Evolutionary conservation across 2,888 invertebrate genomes (phyloP).

Genomic region (Agonopterix heracliana): DNA sequence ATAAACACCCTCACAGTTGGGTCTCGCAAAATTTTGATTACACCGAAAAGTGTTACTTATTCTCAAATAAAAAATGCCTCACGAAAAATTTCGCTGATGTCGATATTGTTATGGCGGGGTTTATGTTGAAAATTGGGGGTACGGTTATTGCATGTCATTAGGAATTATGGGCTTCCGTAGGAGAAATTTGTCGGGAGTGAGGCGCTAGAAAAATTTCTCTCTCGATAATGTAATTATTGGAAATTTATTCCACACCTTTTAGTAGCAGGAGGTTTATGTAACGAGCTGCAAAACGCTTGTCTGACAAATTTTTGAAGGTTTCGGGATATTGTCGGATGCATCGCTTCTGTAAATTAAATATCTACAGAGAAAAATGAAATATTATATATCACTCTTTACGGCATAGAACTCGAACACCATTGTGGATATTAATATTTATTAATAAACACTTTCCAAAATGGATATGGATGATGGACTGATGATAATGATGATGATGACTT

Average conservation of each 20-base stretch:
- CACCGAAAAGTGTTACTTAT: slow-evolving; percentile 72
- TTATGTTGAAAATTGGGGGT: slow-evolving; percentile 75
- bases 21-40: slow-evolving; percentile 68
- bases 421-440: too few species aligned
- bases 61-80: slow-evolving; percentile 64
- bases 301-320: not conserved
- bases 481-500: too few species aligned
- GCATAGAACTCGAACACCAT: too few species aligned
- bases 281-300: too few species aligned
- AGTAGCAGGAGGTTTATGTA: slow-evolving; percentile 12
- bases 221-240: slow-evolving; percentile 73
- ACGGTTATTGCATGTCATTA: slow-evolving; percentile 77
- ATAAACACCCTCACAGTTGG: slow-evolving; percentile 56
- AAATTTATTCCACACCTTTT: slow-evolving; percentile 63
- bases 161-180: slow-evolving; percentile 74
- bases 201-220: slow-evolving; percentile 48
- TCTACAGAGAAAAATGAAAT: too few species aligned
- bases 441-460: too few species aligned
- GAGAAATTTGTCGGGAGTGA: slow-evolving; percentile 58
- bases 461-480: too few species aligned
- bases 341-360: not conserved
- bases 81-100: slow-evolving; percentile 70
- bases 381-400: not conserved
- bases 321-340: not conserved
- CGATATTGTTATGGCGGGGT: slow-evolving; percentile 76